Percentiles rank a stretch among this genome's conserved stretches.
These are phyloP conservation scores for Spermophilus dauricus DNA, from an alignment of 2,113 vertebrate species.

Conservation along the genomic window DNA sequence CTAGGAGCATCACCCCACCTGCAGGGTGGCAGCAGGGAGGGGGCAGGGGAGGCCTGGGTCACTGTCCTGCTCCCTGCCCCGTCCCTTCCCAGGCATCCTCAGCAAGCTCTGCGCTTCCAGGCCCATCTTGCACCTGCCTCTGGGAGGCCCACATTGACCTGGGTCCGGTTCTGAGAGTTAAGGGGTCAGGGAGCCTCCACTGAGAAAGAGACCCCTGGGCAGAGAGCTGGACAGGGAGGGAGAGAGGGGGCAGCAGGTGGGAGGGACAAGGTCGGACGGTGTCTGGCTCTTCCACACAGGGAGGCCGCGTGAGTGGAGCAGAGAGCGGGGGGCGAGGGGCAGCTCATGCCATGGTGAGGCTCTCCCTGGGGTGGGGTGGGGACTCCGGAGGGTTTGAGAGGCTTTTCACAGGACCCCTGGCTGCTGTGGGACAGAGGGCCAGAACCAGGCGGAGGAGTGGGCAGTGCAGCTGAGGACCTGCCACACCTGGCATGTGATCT, in stretches of 20 bases:
- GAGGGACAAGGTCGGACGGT: too few species aligned
- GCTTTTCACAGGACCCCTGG: background rate
- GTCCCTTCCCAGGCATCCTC: background rate
- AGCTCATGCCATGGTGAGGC: too few species aligned
- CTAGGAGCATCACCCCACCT: background rate
- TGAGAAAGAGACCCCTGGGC: background rate
- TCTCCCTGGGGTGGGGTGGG: background rate
- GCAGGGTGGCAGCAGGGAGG: background rate
- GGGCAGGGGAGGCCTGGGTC: background rate
- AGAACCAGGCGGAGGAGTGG: too few species aligned
- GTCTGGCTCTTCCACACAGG: too few species aligned
- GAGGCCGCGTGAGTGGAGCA: background rate
- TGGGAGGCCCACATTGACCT: rapidly evolving
- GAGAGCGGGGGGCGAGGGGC: too few species aligned
- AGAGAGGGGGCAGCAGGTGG: too few species aligned
- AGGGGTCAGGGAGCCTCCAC: background rate
- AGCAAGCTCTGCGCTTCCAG: too few species aligned
- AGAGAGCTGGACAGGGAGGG: background rate
- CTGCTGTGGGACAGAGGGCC: background rate
- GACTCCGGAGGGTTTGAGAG: background rate
- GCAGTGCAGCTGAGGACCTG: background rate
- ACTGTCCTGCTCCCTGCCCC: background rate
- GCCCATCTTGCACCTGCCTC: background rate
- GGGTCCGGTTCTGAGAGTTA: background rate
- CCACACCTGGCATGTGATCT: background rate